These are phyloP conservation scores for Camptogramma bilineatum DNA, from an alignment of 2,888 invertebrate species.

Conservation along the genomic window DNA sequence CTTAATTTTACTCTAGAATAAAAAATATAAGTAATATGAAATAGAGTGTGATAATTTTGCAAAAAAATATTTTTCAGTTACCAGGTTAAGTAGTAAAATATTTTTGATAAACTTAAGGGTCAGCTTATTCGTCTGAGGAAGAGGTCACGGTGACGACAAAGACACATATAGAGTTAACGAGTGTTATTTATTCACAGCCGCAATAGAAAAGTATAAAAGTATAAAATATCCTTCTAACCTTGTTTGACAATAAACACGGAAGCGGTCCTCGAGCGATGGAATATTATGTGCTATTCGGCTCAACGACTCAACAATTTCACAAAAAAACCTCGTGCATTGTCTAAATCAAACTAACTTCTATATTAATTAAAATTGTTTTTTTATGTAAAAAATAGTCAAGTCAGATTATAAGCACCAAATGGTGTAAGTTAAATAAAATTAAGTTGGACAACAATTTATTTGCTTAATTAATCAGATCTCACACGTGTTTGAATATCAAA, in stretches of 20 bases:
- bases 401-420: background rate
- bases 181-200: slow-evolving; percentile 65
- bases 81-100: background rate
- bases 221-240: slow-evolving; percentile 70
- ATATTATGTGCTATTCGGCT: slow-evolving; percentile 54
- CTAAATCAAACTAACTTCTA: background rate
- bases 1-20: too few species aligned
- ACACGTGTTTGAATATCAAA: slow-evolving; percentile 14
- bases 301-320: slow-evolving; percentile 59
- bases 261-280: slow-evolving; percentile 53
- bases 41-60: background rate
- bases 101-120: slow-evolving; percentile 32
- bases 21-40: background rate
- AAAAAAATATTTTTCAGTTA: background rate
- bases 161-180: slow-evolving; percentile 65
- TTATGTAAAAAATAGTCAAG: background rate
- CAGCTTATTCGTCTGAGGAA: slow-evolving; percentile 46
- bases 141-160: slow-evolving; percentile 59
- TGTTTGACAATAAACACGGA: slow-evolving; percentile 69
- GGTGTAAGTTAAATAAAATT: background rate
- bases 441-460: slow-evolving; percentile 4
- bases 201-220: slow-evolving; percentile 69
- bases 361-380: too few species aligned
- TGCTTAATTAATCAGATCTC: slow-evolving; percentile 12
- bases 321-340: slow-evolving; percentile 47